These are phyloP conservation scores for Drosophila falleni DNA, from an alignment of 2,888 invertebrate genomes.

Conservation along the genomic window DNA sequence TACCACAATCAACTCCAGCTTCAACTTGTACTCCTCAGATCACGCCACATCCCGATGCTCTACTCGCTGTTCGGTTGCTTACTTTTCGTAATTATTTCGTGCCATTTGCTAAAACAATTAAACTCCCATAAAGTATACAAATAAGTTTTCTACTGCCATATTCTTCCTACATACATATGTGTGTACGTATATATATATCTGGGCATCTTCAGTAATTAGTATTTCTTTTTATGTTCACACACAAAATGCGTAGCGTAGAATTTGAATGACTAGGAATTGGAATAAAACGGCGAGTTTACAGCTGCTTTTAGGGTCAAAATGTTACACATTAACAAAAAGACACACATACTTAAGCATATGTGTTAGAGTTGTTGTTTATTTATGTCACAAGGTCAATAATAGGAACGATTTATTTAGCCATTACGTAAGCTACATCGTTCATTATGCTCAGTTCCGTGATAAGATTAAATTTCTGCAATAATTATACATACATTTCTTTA, in stretches of 20 bases:
- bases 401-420: too few species aligned
- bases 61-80: constrained; percentile 12
- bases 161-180: not conserved
- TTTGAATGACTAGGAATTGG: constrained; percentile 43
- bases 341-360: not conserved
- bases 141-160: constrained; percentile 44
- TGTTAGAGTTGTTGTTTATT: not conserved
- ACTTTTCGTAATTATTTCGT: constrained; percentile 55
- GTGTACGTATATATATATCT: not conserved
- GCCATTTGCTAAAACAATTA: constrained; percentile 64
- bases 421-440: too few species aligned
- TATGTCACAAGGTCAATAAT: too few species aligned
- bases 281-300: constrained; percentile 36
- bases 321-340: not conserved
- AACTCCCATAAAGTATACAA: constrained; percentile 62
- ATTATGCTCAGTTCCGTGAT: too few species aligned
- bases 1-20: not conserved
- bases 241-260: constrained; percentile 11
- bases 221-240: constrained; percentile 24
- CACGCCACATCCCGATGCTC: constrained; percentile 13
- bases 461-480: too few species aligned
- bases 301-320: constrained; percentile 5
- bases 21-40: not conserved
- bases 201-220: constrained; percentile 49
- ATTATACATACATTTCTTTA: too few species aligned